Percentiles rank a stretch among this genome's conserved stretches.
Evolutionary conservation across 2,113 vertebrate species (phyloP).

Genomic region (Scopus umbretta): DNA sequence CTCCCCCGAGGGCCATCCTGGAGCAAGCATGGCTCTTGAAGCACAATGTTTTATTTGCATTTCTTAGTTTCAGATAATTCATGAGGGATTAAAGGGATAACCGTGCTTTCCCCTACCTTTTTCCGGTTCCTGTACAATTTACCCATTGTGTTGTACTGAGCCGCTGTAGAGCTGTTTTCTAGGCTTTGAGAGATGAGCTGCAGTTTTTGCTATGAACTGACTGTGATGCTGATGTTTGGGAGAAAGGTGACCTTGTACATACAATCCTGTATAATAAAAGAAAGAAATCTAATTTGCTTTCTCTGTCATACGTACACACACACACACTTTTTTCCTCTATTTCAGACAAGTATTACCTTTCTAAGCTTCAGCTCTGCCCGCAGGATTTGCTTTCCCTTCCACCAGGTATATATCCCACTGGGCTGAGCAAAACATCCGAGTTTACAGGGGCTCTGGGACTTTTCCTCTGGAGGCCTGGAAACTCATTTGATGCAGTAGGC

Average conservation of each 20-base stretch:
- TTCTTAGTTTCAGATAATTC: background rate
- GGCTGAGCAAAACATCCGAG: background rate
- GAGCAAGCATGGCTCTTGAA: conserved; percentile 23
- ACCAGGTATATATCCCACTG: background rate
- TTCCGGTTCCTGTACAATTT: background rate
- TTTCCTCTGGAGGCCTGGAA: background rate
- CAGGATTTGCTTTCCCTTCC: background rate
- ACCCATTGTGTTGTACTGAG: background rate
- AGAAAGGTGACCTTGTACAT: conserved; percentile 66
- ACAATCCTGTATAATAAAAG: conserved; percentile 70
- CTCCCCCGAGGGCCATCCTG: background rate
- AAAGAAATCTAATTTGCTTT: background rate
- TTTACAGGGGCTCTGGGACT: background rate
- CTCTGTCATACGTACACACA: background rate
- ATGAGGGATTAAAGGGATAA: background rate
- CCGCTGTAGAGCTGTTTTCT: conserved; percentile 19
- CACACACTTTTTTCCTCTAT: background rate
- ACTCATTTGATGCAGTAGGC: background rate
- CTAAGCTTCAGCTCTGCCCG: background rate
- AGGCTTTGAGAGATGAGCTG: conserved; percentile 45
- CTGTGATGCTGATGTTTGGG: conserved; percentile 30
- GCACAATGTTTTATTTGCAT: conserved; percentile 39
- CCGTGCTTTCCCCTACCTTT: background rate
- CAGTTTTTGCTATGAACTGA: conserved; percentile 42
- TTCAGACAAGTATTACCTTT: background rate